phyloP scores from a whole-genome alignment of 1,140 invertebrate genomes.

The Hylyphantes graminicola region DNA sequence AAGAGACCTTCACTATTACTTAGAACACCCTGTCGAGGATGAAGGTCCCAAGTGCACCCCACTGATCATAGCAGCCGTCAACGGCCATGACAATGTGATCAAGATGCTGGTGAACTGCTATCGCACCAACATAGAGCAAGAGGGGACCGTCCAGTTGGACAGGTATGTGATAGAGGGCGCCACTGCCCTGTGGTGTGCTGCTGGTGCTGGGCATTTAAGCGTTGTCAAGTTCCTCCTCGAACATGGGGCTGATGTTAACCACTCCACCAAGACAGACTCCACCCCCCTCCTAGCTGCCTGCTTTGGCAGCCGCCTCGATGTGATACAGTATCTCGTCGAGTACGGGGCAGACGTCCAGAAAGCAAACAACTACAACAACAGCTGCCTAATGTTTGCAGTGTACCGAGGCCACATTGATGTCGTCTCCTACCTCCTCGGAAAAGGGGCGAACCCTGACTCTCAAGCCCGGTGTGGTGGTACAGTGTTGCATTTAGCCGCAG shows the following conservation, averaged over 20 bases:
- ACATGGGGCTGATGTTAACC: conserved; percentile 87
- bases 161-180: conserved; percentile 96
- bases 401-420: conserved; percentile 77
- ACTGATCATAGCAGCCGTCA: conserved; percentile 85
- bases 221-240: conserved; percentile 87
- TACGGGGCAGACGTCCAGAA: conserved; percentile 90
- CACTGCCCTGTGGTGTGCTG: conserved; percentile 93
- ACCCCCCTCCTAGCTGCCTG: conserved; percentile 90
- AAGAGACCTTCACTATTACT: conserved; percentile 68
- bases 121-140: conserved; percentile 82
- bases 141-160: conserved; percentile 92
- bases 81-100: conserved; percentile 85
- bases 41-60: conserved; percentile 87
- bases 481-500: conserved; percentile 92
- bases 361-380: conserved; percentile 91
- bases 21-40: conserved; percentile 76
- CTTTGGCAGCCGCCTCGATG: conserved; percentile 91
- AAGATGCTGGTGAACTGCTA: conserved; percentile 85
- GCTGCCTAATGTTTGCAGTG: conserved; percentile 94
- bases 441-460: conserved; percentile 83
- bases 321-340: conserved; percentile 87
- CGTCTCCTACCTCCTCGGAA: conserved; percentile 83
- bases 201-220: conserved; percentile 77
- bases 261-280: conserved; percentile 90
- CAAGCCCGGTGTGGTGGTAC: conserved; percentile 87